A percentile compares a stretch with the other conserved stretches of the same genome.
phyloP scores from a whole-genome alignment of 2,888 invertebrate species.

The Glyphotaelius pellucidus region DNA sequence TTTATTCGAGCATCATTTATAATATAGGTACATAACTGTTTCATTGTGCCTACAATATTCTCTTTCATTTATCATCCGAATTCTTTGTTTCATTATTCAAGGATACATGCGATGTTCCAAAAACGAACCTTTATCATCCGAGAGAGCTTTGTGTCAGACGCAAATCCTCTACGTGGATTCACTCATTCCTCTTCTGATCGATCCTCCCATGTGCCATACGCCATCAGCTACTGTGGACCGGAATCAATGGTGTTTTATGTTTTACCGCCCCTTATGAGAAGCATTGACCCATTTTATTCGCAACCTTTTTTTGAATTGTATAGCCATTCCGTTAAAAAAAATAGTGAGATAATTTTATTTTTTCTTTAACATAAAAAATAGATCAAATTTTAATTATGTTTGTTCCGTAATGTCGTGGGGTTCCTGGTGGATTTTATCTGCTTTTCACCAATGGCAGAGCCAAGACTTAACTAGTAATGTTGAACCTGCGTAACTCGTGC shows the following conservation, averaged over 20 bases:
- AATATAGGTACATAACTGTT: neutral
- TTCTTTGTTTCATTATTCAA: constrained; percentile 5
- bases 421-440: no score
- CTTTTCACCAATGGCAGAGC: no score
- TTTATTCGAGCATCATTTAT: neutral
- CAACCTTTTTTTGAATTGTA: neutral
- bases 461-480: no score
- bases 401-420: no score
- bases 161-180: neutral
- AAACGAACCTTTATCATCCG: neutral
- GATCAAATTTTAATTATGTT: no score
- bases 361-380: no score
- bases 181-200: neutral
- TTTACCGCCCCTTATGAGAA: neutral
- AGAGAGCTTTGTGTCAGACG: neutral
- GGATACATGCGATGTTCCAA: neutral
- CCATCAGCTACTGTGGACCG: neutral
- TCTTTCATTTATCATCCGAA: constrained; percentile 4
- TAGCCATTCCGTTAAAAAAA: neutral
- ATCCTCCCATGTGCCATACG: neutral
- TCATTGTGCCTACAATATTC: neutral
- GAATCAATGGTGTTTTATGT: neutral
- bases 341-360: no score
- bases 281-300: neutral
- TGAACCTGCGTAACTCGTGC: no score